Evolutionary conservation across 2,797 vertebrate species (phyloP), one percentile per base, ranked within the genome.

Genomic region (Dryobates pubescens): DNA sequence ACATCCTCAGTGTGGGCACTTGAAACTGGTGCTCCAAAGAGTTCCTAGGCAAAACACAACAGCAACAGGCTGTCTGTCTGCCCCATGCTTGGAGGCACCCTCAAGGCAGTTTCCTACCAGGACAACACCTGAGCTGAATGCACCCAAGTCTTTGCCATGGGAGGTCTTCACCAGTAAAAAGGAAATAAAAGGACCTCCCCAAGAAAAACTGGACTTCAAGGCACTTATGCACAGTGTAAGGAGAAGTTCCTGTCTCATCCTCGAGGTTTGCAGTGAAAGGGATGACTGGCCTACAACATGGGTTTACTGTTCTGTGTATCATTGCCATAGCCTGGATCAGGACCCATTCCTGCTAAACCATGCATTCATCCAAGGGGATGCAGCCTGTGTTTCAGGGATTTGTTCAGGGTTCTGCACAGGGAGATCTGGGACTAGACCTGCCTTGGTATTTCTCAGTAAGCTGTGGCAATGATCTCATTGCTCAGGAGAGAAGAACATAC

Each of bases 141-240:
- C 76, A 36, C 6, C 7, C 1, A 4, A 61, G 7, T 15, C 69
- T 88, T 77, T 57, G 8, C 32, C 38, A 53, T 70, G 63, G 71
- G 62, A 72, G 57, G 27, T 45, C 63, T 86, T 82, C 26, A 53
- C 30, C 34, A 32, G 18, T 56, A 76, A 67, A 57, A 88, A 87
- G n/a, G 79, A 96, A 92, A 70, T 56, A 45, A 89, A 90, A 71
- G 41, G 68, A 74, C 20, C 41, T 56, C 26, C 65, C 23, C 95
- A 91, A 69, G 69, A 16, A 23, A 84, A 94, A 94, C 62, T 38
- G 18, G 77, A 88, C 63, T 90, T 96, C 32, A 85, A 84, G 56
- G 49, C 27, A 59, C 95, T 97, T n/a, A 36, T 91, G 34, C 24
- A 73, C 34, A 92, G 89, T 12, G 68, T 93, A 96, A 96, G 86